Evolutionary conservation across 1,140 invertebrate species (phyloP).

Genomic region (Listronotus oregonensis): DNA sequence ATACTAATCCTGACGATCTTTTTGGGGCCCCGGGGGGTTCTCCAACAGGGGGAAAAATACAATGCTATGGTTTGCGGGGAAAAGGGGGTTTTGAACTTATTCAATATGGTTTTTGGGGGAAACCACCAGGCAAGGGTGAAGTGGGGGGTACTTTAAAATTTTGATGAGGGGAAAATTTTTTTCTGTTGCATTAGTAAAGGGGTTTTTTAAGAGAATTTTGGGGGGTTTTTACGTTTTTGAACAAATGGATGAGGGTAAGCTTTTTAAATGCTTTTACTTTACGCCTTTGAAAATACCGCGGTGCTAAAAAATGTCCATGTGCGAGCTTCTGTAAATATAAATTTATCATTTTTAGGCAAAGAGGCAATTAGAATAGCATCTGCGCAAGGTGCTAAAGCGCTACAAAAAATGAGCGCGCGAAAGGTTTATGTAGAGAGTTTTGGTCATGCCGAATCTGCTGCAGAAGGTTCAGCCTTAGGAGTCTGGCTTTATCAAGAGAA

Average conservation of each 20-base stretch:
- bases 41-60: constrained; percentile 60
- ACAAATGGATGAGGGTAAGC: constrained; percentile 67
- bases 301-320: constrained; percentile 45
- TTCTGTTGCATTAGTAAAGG: constrained; percentile 69
- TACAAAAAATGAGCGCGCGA: constrained; percentile 63
- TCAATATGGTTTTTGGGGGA: constrained; percentile 49
- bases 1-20: constrained; percentile 58
- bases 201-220: constrained; percentile 70
- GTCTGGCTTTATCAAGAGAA: constrained; percentile 71
- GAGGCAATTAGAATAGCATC: constrained; percentile 67
- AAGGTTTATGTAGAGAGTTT: constrained; percentile 72
- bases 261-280: constrained; percentile 5
- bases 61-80: constrained; percentile 57
- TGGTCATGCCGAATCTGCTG: constrained; percentile 73
- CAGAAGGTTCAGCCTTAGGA: constrained; percentile 70
- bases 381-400: constrained; percentile 60
- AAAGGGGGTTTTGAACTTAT: constrained; percentile 46
- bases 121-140: constrained; percentile 59
- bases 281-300: not conserved
- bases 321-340: not conserved
- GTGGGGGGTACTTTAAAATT: constrained; percentile 67
- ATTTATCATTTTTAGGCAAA: constrained; percentile 47
- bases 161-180: constrained; percentile 66
- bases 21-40: constrained; percentile 59
- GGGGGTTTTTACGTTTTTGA: constrained; percentile 67